These are phyloP conservation scores for Tenthredo distinguenda DNA, from an alignment of 2,888 invertebrate genomes.

Conservation along the genomic window DNA sequence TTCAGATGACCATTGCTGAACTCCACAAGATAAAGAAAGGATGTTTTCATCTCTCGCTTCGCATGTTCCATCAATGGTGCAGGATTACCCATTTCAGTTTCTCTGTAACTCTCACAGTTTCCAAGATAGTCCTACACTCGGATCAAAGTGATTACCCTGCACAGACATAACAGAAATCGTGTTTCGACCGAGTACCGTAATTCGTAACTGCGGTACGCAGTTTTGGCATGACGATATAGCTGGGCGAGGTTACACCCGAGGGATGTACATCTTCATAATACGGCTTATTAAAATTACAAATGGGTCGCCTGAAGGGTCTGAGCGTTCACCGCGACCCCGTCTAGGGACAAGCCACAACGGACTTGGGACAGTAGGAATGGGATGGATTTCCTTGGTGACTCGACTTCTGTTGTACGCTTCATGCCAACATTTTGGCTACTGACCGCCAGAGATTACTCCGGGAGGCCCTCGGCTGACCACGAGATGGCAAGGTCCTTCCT, in stretches of 20 bases:
- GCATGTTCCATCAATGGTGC: background rate
- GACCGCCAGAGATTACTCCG: slow-evolving; percentile 75
- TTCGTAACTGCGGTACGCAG: background rate
- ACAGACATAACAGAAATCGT: background rate
- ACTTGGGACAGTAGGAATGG: slow-evolving; percentile 77
- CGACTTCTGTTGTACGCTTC: slow-evolving; percentile 62
- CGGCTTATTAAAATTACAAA: slow-evolving; percentile 77
- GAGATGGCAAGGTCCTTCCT: slow-evolving; percentile 58
- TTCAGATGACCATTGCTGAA: background rate
- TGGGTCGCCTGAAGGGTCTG: slow-evolving; percentile 62
- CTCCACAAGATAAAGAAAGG: background rate
- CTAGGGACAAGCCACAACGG: slow-evolving; percentile 69
- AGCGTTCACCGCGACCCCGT: slow-evolving; percentile 60
- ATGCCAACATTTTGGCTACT: slow-evolving; percentile 66
- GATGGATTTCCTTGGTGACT: slow-evolving; percentile 67
- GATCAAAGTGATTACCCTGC: background rate
- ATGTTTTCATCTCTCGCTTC: background rate
- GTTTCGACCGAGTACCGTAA: background rate
- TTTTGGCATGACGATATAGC: slow-evolving; percentile 14
- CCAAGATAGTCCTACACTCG: background rate
- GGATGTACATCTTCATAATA: slow-evolving; percentile 67
- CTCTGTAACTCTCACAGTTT: background rate
- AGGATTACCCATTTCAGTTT: background rate
- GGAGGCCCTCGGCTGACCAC: slow-evolving; percentile 66
- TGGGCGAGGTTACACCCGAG: background rate